A percentile compares a stretch with the other conserved stretches of the same genome.
These are phyloP conservation scores for Micrastur ruficollis DNA, from an alignment of 2,797 vertebrate genomes.

Conservation along the genomic window DNA sequence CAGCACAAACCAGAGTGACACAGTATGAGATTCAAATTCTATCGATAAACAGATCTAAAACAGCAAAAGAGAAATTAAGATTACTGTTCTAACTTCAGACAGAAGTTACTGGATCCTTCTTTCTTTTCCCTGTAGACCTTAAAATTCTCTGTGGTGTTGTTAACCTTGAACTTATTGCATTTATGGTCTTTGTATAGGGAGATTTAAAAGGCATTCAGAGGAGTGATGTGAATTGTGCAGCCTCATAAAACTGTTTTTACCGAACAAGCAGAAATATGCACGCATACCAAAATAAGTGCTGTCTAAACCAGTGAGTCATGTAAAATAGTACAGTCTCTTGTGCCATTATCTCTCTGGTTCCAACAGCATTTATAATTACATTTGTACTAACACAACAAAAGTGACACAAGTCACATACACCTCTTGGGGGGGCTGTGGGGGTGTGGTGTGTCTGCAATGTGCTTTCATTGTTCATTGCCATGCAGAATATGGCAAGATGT, in stretches of 20 bases:
- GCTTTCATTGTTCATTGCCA: background rate
- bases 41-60: background rate
- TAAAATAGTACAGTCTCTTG: background rate
- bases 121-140: background rate
- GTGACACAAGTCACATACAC: background rate
- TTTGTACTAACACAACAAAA: background rate
- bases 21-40: background rate
- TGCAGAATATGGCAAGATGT: background rate
- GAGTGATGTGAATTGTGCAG: background rate
- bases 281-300: background rate
- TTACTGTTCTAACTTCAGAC: background rate
- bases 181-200: background rate
- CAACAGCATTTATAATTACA: background rate
- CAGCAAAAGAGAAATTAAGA: background rate
- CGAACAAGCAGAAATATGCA: slow-evolving; percentile 14
- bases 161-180: slow-evolving; percentile 37
- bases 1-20: background rate
- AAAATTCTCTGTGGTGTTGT: background rate
- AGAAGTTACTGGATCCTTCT: background rate
- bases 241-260: slow-evolving; percentile 10
- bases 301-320: slow-evolving; percentile 20
- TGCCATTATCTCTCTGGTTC: background rate
- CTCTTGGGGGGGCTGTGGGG: background rate
- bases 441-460: background rate
- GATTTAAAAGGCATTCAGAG: slow-evolving; percentile 26